Evolutionary conservation across 2,797 vertebrate genomes (phyloP).

Genomic region (Myotis planiceps): DNA sequence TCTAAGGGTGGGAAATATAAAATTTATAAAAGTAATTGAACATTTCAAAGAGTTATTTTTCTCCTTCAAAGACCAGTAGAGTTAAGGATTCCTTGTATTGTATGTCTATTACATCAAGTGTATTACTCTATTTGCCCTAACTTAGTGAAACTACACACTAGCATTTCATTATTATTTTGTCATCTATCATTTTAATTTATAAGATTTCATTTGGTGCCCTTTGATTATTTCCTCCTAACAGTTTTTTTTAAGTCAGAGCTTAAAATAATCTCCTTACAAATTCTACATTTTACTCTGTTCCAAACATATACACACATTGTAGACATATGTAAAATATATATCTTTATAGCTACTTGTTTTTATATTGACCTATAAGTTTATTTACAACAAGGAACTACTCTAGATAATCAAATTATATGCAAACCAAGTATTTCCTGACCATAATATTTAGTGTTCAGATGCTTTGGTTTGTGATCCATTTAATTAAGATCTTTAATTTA

Average conservation of each 20-base stretch:
- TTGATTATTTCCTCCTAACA: neutral
- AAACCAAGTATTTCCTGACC: constrained; percentile 63
- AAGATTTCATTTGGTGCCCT: neutral
- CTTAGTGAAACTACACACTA: accelerated
- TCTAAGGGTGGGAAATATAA: accelerated
- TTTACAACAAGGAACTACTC: constrained; percentile 22
- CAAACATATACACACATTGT: neutral
- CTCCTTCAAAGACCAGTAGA: neutral
- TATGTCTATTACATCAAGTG: accelerated
- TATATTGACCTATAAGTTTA: neutral
- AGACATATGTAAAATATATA: neutral
- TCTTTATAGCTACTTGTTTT: neutral
- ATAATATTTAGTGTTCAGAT: constrained; percentile 48
- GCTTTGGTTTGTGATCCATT: constrained; percentile 67
- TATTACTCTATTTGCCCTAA: neutral
- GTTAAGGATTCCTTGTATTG: neutral
- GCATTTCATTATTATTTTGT: neutral
- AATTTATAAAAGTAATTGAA: neutral
- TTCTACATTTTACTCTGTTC: neutral
- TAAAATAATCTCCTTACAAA: neutral
- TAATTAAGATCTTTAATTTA: constrained; percentile 67
- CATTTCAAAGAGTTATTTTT: neutral
- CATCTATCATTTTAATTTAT: neutral
- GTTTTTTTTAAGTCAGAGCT: neutral
- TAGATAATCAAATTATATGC: constrained; percentile 41